Percentiles rank a stretch among this genome's conserved stretches.
Evolutionary conservation across 2,888 invertebrate species (phyloP).

Genomic region (Hoplodrina blanda): DNA sequence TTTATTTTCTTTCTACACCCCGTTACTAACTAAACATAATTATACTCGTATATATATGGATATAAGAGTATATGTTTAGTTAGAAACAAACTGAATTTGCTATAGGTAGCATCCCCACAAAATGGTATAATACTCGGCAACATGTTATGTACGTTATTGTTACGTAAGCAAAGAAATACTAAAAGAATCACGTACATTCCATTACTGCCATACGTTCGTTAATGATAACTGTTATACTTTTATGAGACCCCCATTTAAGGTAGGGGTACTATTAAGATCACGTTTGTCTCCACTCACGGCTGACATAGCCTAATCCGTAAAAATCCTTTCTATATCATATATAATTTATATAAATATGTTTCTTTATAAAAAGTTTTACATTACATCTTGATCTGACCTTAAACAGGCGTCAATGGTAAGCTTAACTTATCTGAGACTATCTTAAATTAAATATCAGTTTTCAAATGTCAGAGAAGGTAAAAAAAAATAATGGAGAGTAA

Average conservation of each 20-base stretch:
- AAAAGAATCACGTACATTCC: constrained; percentile 68
- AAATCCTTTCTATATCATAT: constrained; percentile 38
- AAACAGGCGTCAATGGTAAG: constrained; percentile 18
- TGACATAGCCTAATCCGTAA: constrained; percentile 35
- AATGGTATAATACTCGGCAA: not conserved
- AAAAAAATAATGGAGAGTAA: constrained; percentile 2
- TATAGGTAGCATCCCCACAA: not conserved
- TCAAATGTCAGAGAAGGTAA: constrained; percentile 34
- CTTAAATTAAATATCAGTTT: constrained; percentile 24
- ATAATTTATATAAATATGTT: constrained; percentile 11
- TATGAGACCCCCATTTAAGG: constrained; percentile 62
- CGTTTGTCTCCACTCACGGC: constrained; percentile 45
- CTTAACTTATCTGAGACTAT: constrained; percentile 30
- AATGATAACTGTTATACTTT: constrained; percentile 64
- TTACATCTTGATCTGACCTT: constrained; percentile 43
- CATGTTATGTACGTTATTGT: constrained; percentile 30
- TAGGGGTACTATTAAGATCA: constrained; percentile 35
- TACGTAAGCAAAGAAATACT: constrained; percentile 55
- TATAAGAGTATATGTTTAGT: too few species aligned
- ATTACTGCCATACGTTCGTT: constrained; percentile 60
- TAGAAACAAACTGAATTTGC: not conserved
- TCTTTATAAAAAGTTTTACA: constrained; percentile 14
- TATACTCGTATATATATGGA: too few species aligned
- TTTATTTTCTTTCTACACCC: too few species aligned
- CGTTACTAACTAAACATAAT: not conserved